Evolutionary conservation across 23 tunicate species (phyloP).

Genomic region (Styela clava): DNA sequence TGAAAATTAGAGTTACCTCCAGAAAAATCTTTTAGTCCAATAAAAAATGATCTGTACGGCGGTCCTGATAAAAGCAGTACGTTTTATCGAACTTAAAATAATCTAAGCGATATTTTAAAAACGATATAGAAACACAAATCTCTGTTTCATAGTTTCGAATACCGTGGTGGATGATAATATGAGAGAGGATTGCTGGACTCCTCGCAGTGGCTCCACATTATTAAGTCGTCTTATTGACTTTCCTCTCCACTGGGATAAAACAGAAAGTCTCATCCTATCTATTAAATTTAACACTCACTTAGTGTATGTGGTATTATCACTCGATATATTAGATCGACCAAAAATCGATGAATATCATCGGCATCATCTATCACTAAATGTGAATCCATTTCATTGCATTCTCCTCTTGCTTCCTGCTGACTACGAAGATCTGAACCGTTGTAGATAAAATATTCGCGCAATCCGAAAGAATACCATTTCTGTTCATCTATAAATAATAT

Average conservation of each 20-base stretch:
- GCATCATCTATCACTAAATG: background rate
- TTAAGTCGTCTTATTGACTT: too few species aligned
- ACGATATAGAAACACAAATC: too few species aligned
- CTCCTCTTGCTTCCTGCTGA: background rate
- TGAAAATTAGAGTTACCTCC: background rate
- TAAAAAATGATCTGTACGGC: background rate
- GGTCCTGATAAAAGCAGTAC: background rate
- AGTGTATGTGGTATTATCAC: too few species aligned
- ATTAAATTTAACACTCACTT: too few species aligned
- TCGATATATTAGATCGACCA: background rate
- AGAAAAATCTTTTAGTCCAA: background rate
- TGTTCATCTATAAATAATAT: background rate
- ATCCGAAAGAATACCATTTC: background rate
- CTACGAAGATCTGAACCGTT: background rate
- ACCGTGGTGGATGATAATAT: too few species aligned
- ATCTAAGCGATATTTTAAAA: too few species aligned
- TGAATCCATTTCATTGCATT: background rate
- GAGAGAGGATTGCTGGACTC: too few species aligned
- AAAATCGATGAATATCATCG: background rate
- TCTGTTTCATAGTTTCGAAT: too few species aligned
- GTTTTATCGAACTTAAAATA: background rate
- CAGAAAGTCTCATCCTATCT: too few species aligned
- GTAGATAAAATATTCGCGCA: background rate
- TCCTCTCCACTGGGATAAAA: too few species aligned
- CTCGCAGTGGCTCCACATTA: too few species aligned